A percentile compares a stretch with the other conserved stretches of the same genome.
Evolutionary conservation across 2,797 vertebrate species (phyloP).

Genomic region (Scarus forsteni): DNA sequence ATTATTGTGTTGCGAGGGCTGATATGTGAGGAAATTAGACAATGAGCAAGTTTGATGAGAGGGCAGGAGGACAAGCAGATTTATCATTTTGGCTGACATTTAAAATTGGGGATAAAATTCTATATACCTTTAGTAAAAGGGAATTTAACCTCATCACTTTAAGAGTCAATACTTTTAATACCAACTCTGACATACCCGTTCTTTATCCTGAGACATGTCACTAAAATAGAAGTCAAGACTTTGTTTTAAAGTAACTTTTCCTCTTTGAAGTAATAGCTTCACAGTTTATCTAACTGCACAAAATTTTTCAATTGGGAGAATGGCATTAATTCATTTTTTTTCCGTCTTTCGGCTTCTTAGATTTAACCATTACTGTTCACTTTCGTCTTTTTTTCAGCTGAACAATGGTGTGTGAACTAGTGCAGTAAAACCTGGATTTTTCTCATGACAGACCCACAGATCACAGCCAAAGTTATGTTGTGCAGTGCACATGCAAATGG

Average conservation of each 20-base stretch:
- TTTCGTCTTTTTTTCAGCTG: no score
- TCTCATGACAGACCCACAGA: no score
- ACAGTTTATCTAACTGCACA: no score
- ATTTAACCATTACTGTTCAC: no score
- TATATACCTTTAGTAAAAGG: constrained; percentile 23
- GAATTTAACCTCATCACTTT: constrained; percentile 31
- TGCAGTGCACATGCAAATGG: no score
- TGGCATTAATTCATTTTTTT: no score
- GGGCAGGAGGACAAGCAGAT: constrained; percentile 21
- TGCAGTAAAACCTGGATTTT: no score
- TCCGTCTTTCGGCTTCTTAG: no score
- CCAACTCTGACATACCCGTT: constrained; percentile 24
- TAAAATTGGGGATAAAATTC: constrained; percentile 43
- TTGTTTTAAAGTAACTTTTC: not conserved
- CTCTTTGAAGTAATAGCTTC: no score
- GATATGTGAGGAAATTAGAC: constrained; percentile 58
- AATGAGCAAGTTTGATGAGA: constrained; percentile 64
- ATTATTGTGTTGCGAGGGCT: constrained; percentile 40
- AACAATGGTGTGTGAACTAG: no score
- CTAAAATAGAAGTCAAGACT: not conserved
- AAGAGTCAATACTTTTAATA: constrained; percentile 31
- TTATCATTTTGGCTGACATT: constrained; percentile 49
- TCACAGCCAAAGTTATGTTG: no score
- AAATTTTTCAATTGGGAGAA: no score
- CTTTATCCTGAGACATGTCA: constrained; percentile 5